Evolutionary conservation across 2,113 vertebrate species (phyloP), one percentile per base, ranked within the genome.

Genomic region (Cochlearius cochlearius): DNA sequence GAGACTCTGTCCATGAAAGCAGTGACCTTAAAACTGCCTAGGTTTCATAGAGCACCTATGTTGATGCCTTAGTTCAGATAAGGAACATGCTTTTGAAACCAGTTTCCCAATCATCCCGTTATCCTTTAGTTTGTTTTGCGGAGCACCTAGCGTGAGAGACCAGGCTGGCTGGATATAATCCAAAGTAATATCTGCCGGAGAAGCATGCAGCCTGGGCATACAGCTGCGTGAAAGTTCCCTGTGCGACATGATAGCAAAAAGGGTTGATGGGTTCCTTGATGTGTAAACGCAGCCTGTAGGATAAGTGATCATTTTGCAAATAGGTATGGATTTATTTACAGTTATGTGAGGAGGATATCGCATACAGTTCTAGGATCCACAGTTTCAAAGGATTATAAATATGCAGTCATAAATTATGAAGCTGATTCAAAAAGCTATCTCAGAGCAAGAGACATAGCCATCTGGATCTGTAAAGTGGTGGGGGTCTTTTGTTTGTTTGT

Each of bases 401-500:
- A 53, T 17, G 11, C 19, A 69, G 11, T 69, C 59, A 77, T 27
- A 68, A 84, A 49, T 23, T 19, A 23, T 25, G 49, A 72, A 56
- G n/a, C 29, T 76, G 43, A 64, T 76, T 77, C 9, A 39, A 58
- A 87, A 77, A 74, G 23, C 14, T n/a, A 26, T 14, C 11, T 73
- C 84, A 36, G 23, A 69, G 23, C 18, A 56, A 69, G 22, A 78
- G 17, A 63, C 11, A 41, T 15, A 72, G 30, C 10, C 62, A 41
- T 47, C 43, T 69, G 43, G 19, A 62, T 69, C 39, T 84, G 23
- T 26, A 30, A 50, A 53, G 30, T 53, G 45, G 2, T 72, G 6
- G 34, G 0, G 4, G 8, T 18, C 22, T 62, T 76, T 39, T 13
- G 6, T 41, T 60, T n/a, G 23, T 3, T 50, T 52, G 1, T 38